phyloP scores from a whole-genome alignment of 2,113 vertebrate genomes.

The Saguinus imperator region DNA sequence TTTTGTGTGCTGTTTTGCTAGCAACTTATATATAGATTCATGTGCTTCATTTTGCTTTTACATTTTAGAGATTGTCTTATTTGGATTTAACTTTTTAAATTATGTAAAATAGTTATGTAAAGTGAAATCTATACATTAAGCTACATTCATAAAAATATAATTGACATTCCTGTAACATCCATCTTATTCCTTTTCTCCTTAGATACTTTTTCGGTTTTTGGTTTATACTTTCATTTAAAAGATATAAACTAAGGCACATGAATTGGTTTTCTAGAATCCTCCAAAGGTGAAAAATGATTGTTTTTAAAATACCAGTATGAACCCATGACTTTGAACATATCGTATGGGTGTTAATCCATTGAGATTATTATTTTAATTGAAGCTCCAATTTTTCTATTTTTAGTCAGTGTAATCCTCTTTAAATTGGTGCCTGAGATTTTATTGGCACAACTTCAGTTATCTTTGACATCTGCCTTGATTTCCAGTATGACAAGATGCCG shows the following conservation, averaged over 20 bases:
- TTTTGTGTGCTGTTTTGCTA: not conserved
- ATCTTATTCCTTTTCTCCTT: not conserved
- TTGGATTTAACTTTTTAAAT: not conserved
- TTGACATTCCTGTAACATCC: not conserved
- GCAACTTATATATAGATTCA: not conserved
- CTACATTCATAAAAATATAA: not conserved
- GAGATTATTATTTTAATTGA: not conserved
- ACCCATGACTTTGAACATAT: not conserved
- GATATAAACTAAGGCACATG: not conserved
- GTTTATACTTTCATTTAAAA: not conserved
- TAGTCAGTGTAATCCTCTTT: not conserved
- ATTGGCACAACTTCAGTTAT: not conserved
- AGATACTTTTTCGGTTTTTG: not conserved
- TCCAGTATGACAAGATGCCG: not conserved
- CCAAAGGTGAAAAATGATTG: not conserved
- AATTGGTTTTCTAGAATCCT: not conserved
- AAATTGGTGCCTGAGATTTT: not conserved
- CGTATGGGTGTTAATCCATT: not conserved
- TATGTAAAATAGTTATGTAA: not conserved
- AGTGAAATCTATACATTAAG: not conserved
- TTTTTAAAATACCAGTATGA: not conserved
- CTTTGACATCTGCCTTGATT: constrained; percentile 16
- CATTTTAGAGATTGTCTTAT: not conserved
- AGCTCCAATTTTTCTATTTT: not conserved
- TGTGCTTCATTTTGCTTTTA: not conserved